A percentile compares a stretch with the other conserved stretches of the same genome.
Conservation (phyloP, 2,797 vertebrate genomes). For the Crocidura indochinensis region DNA sequence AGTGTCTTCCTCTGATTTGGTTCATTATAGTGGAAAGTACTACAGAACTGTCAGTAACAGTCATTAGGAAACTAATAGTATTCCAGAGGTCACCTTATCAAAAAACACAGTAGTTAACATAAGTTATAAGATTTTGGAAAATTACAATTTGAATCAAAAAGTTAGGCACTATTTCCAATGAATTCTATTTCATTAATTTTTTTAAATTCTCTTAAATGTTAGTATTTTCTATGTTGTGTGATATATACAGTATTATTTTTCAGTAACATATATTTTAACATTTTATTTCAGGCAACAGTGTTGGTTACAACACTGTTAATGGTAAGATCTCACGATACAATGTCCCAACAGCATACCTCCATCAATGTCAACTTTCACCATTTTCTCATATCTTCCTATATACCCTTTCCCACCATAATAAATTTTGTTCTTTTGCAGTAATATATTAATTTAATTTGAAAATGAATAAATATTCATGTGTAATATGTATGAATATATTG, state of each 20-base stretch:
- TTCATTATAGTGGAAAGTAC: not conserved
- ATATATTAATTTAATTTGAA: not conserved
- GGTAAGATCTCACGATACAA: no score
- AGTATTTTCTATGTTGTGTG: slow-evolving; percentile 10
- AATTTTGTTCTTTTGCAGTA: not conserved
- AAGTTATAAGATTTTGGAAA: not conserved
- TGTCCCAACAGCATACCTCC: no score
- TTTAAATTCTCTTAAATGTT: not conserved
- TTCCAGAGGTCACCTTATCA: not conserved
- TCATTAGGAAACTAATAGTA: not conserved
- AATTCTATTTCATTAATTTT: slow-evolving; percentile 2
- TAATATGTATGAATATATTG: not conserved
- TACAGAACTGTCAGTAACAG: not conserved
- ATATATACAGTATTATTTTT: not conserved
- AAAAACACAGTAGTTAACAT: not conserved
- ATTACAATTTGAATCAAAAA: not conserved
- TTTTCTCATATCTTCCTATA: no score
- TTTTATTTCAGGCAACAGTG: no score
- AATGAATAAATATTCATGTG: not conserved
- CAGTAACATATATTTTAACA: no score
- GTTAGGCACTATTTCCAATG: not conserved
- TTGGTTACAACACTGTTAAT: no score
- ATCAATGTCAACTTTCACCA: no score
- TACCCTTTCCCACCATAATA: no score
- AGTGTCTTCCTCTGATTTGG: not conserved